phyloP scores from a whole-genome alignment of 2,113 vertebrate genomes.

The Caloenas nicobarica region DNA sequence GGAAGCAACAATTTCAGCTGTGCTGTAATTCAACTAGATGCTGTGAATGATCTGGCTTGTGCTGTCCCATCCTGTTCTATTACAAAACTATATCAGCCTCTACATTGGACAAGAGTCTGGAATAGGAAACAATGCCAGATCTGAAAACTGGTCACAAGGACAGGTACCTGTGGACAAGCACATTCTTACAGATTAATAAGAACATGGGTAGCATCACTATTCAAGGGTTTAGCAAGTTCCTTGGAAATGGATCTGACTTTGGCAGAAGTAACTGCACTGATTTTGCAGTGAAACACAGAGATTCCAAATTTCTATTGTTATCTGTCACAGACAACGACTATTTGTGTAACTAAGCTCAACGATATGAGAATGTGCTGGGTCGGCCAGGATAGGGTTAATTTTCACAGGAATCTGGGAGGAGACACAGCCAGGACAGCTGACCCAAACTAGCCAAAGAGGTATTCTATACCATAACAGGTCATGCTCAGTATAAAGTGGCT shows the following conservation, averaged over 20 bases:
- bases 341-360: not conserved
- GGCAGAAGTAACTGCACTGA: not conserved
- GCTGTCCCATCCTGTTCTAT: not conserved
- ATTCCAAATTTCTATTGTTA: not conserved
- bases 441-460: no score
- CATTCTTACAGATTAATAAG: not conserved
- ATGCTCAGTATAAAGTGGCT: no score
- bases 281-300: not conserved
- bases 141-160: not conserved
- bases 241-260: not conserved
- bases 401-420: no score
- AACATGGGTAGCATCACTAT: not conserved
- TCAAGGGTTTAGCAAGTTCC: not conserved
- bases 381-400: no score
- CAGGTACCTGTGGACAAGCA: not conserved
- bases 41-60: not conserved
- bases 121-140: not conserved
- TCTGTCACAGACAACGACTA: not conserved
- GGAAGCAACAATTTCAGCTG: not conserved
- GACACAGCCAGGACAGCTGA: no score
- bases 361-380: not conserved
- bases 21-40: not conserved
- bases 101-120: not conserved
- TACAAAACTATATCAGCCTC: not conserved
- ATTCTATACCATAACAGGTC: no score